Base-by-base conservation (phyloP, 2,888 invertebrate species). In the Eupithecia dodoneata region DNA sequence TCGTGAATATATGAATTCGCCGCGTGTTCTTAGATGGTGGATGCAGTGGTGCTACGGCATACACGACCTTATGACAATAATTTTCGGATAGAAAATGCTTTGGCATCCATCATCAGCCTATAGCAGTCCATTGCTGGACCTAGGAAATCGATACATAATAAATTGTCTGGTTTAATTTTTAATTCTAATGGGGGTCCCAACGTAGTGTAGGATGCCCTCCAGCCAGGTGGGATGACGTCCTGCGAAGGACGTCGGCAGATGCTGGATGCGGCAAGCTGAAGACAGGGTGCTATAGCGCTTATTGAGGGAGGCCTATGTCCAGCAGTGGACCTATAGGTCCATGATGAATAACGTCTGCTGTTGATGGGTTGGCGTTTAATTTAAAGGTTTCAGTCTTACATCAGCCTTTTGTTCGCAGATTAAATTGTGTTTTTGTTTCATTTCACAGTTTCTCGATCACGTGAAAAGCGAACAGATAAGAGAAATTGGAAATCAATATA, bases 1-100 rank as follows among this genome's bases (percentile, higher is more conserved):
- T 67, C 66, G 67, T 72, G 72, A 75, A 72, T 72, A 66, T 75
- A 75, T 71, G 75, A 75, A 67, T 67, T 75, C 66, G 44, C 13
- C 18, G 52, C 45, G 75, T 41, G n/a, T 59, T 74, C 18, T 59
- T 4, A 30, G 9, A 69, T 10, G 45, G 44, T n/a, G n/a, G 45
- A 44, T 9, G 45, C 45, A 18, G 67, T 41, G 67, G 3, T 45
- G 67, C 67, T 44, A n/a, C 18, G 67, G 42, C 7, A 42, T 42
- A 42, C 3, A 42, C 44, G 63, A 30, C 63, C 3, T 30, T 63
- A 12, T 63, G 3, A 30, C 4, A 30, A 63, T 18, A 10, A 12
- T 63, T 18, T 59, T n/a, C n/a, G 9, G 55, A 9, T 59, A 59
- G 18, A 59, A 59, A 59, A 59, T 9, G 4, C n/a, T 0, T 59